Conservation (phyloP, 2,888 invertebrate species). For the Pseudococcus longispinus region DNA sequence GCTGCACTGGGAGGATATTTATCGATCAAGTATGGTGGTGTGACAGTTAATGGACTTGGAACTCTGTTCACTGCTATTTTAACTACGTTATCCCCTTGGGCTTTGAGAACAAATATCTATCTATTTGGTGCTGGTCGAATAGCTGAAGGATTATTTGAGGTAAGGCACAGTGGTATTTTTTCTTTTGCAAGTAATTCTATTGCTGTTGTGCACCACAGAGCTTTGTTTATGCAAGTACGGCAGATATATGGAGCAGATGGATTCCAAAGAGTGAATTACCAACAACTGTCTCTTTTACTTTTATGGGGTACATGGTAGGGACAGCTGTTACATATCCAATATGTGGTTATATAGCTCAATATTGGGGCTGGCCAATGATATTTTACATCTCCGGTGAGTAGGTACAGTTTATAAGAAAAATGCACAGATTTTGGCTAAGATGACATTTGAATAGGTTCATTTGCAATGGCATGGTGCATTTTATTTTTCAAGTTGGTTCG, state of each 20-base stretch:
- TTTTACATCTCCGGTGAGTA: background rate
- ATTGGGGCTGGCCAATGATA: constrained; percentile 76
- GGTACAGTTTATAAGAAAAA: background rate
- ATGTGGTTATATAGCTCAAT: constrained; percentile 73
- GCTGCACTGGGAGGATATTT: constrained; percentile 87
- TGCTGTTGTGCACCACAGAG: constrained; percentile 65
- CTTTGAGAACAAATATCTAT: constrained; percentile 65
- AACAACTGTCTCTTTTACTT: constrained; percentile 79
- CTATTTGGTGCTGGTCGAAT: constrained; percentile 76
- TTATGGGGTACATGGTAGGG: constrained; percentile 85
- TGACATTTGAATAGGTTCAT: background rate
- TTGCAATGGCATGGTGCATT: background rate
- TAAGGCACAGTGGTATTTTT: constrained; percentile 61
- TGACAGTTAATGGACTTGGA: constrained; percentile 77
- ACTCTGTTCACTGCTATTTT: constrained; percentile 79
- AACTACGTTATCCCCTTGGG: constrained; percentile 80
- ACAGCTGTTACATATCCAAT: constrained; percentile 83
- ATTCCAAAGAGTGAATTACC: constrained; percentile 81
- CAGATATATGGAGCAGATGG: constrained; percentile 85
- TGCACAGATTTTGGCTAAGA: background rate
- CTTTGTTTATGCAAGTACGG: constrained; percentile 79
- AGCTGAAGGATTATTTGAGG: constrained; percentile 82
- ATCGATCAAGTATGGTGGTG: constrained; percentile 84
- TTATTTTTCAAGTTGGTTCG: background rate
- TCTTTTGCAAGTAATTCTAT: no score